Evolutionary conservation across 1,140 invertebrate genomes (phyloP).

Genomic region (Tetragonula clypearis): DNA sequence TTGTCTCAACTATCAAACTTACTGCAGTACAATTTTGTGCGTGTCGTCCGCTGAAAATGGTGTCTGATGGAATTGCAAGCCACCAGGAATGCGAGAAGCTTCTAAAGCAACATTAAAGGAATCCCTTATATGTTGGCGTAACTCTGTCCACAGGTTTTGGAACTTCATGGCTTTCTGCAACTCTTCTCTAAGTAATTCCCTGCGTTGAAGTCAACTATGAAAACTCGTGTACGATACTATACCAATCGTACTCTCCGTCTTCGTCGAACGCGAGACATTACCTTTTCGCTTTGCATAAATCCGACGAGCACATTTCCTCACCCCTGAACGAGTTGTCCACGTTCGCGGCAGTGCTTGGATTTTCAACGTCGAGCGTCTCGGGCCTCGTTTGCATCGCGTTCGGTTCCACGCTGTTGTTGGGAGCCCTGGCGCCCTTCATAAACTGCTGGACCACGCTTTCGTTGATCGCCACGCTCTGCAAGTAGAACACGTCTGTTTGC

Average conservation of each 20-base stretch:
- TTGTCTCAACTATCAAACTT: constrained; percentile 23
- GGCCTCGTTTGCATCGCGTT: background rate
- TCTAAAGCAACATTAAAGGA: constrained; percentile 81
- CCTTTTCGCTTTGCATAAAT: constrained; percentile 74
- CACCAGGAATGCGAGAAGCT: constrained; percentile 66
- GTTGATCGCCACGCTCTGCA: constrained; percentile 36
- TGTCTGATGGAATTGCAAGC: constrained; percentile 66
- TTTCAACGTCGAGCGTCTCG: constrained; percentile 6
- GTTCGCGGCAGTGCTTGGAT: background rate
- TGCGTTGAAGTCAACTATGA: constrained; percentile 52
- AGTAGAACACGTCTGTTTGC: constrained; percentile 11
- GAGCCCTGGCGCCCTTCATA: constrained; percentile 43
- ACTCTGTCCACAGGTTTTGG: constrained; percentile 82
- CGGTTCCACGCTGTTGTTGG: constrained; percentile 20
- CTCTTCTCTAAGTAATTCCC: constrained; percentile 79
- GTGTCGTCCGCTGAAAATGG: constrained; percentile 66
- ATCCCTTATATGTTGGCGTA: constrained; percentile 81
- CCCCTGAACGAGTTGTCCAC: constrained; percentile 37
- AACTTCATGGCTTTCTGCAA: constrained; percentile 81
- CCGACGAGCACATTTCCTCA: constrained; percentile 69
- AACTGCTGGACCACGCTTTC: constrained; percentile 36
- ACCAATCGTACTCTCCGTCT: background rate
- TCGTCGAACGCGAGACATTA: constrained; percentile 42
- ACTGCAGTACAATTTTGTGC: constrained; percentile 71
- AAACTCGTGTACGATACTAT: background rate